A percentile compares a stretch with the other conserved stretches of the same genome.
These are phyloP conservation scores for Propithecus coquereli DNA, from an alignment of 2,113 vertebrate species.

Conservation along the genomic window DNA sequence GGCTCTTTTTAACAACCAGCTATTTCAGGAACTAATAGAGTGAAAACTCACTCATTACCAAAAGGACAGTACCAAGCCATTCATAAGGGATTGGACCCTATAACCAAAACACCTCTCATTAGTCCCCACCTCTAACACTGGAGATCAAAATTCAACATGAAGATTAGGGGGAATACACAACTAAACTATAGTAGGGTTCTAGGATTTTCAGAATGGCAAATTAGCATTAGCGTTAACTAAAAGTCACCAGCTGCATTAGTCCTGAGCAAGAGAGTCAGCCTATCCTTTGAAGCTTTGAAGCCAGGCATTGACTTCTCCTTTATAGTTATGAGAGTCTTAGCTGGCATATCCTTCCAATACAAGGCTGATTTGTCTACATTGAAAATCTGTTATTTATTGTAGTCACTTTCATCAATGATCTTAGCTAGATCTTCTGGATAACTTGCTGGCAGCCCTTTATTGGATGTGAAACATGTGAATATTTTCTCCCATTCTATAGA, in stretches of 20 bases:
- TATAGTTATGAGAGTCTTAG: background rate
- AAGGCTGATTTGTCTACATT: background rate
- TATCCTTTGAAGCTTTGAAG: background rate
- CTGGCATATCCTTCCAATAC: background rate
- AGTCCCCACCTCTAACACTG: too few species aligned
- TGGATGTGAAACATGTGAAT: too few species aligned
- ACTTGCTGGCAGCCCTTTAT: background rate
- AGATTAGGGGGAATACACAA: too few species aligned
- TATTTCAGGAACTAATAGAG: too few species aligned
- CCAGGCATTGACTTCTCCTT: background rate
- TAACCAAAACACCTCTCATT: too few species aligned
- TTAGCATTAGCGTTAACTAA: background rate
- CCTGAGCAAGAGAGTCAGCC: background rate
- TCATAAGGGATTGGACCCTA: too few species aligned
- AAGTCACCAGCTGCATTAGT: background rate
- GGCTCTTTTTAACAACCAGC: too few species aligned
- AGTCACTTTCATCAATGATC: background rate
- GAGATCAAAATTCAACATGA: too few species aligned
- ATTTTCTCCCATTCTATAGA: too few species aligned
- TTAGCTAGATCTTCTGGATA: background rate
- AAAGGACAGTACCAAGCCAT: too few species aligned
- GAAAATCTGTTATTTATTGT: background rate
- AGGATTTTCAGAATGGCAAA: background rate
- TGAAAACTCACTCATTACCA: too few species aligned
- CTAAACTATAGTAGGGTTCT: background rate